Conservation (phyloP, 1,140 invertebrate genomes). For the Protaetia brevitarsis region DNA sequence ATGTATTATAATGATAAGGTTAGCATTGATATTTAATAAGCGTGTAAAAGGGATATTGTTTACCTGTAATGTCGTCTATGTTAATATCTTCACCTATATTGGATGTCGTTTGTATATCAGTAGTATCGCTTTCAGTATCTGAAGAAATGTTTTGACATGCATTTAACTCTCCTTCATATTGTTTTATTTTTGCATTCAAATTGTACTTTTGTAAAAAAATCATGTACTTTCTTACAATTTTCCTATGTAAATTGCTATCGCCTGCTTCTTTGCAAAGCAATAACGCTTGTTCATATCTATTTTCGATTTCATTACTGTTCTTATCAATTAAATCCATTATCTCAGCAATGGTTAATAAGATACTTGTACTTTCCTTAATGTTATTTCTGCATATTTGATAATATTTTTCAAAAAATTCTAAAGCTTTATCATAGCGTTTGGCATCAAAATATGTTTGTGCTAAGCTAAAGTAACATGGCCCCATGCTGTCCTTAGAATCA, state of each 20-base stretch:
- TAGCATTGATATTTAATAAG: background rate
- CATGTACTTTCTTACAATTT: slow-evolving; percentile 57
- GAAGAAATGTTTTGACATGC: slow-evolving; percentile 52
- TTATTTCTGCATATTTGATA: slow-evolving; percentile 66
- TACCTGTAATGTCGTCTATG: slow-evolving; percentile 68
- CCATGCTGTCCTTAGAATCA: slow-evolving; percentile 59
- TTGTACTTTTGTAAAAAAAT: slow-evolving; percentile 55
- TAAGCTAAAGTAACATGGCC: slow-evolving; percentile 78
- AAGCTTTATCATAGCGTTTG: slow-evolving; percentile 67
- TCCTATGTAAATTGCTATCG: slow-evolving; percentile 60
- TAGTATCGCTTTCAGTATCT: slow-evolving; percentile 57
- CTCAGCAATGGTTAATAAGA: slow-evolving; percentile 63
- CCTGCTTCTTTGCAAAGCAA: slow-evolving; percentile 57
- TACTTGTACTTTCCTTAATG: slow-evolving; percentile 64
- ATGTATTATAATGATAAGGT: slow-evolving; percentile 42
- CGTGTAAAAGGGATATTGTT: slow-evolving; percentile 28
- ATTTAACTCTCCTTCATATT: slow-evolving; percentile 53
- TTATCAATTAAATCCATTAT: slow-evolving; percentile 61
- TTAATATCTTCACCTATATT: slow-evolving; percentile 67
- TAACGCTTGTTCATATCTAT: slow-evolving; percentile 64
- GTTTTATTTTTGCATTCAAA: slow-evolving; percentile 52
- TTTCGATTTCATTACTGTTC: slow-evolving; percentile 58
- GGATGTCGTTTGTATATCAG: slow-evolving; percentile 53
- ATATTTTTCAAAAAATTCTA: slow-evolving; percentile 78
- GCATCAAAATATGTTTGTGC: slow-evolving; percentile 86